Base-by-base conservation (phyloP, 1,140 invertebrate genomes). In the Drosophila mauritiana region DNA sequence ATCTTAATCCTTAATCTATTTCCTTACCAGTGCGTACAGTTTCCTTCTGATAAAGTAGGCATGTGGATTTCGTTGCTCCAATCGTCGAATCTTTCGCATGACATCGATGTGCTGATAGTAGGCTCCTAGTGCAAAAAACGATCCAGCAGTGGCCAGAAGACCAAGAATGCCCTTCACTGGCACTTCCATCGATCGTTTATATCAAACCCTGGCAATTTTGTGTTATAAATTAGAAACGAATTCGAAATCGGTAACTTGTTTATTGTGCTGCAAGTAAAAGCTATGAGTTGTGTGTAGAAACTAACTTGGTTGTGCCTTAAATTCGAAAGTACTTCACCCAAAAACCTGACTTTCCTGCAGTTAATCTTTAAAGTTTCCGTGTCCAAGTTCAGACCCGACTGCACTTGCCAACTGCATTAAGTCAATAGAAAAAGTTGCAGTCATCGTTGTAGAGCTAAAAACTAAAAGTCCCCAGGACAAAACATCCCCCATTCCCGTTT, bases 381-480 rank as follows among this genome's bases (percentile, higher is more conserved):
- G 57, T 61, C 40, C 56, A 53, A 73, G 61, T 43, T 55, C 55
- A 54, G 54, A 76, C 62, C 81, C 82, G 51, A 58, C 49, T 64
- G 78, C 75, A 86, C 65, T 89, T 88, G 59, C 76, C 84, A 88
- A 83, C 68, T 89, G 80, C 83, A 74, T 73, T 89, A 89, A 83
- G 76, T 89, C 79, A 88, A 88, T 80, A 83, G 56, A 80, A 82
- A 88, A 88, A 88, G 79, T 88, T 88, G 39, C 31, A 82, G 79
- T 81, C 78, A 80, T 62, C 70, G 70, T 78, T 51, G 49, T 45
- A 51, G 61, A 53, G 63, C 64, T 46, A 48, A 78, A 57, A 73
- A 43, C 45, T 59, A 46, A 55, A 75, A 67, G 56, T 61, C 61
- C 68, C 34, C 17, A 59, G 46, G 67, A 73, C 54, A 61, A 62